Base-by-base conservation (phyloP, 2,113 vertebrate genomes). In the Coracopsis vasa region DNA sequence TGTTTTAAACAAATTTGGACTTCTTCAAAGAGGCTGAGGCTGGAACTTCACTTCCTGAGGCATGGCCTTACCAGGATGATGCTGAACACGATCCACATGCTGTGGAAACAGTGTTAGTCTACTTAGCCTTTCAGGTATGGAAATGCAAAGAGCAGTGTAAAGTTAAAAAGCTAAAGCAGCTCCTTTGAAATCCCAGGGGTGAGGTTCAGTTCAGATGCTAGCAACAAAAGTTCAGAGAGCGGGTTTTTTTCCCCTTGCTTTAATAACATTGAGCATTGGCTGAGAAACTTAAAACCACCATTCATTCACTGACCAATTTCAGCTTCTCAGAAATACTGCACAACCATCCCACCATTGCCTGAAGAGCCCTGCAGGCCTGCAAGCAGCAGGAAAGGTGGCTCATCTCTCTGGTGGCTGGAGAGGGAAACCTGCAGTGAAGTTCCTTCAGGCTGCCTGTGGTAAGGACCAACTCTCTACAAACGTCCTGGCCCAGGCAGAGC, bases 161-260 rank as follows among this genome's bases (percentile, higher is more conserved):
- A 86, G 73, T 81, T 94, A 45, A 92, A 96, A 92, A 93, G 77
- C 69, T 61, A 27, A 72, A 89, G 65, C 74, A 95, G 50, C 5
- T 74, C 56, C 61, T 96, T 92, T 95, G 86, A 96, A 84, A 84
- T 81, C 56, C 81, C 77, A 72, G 73, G 83, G 89, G 21, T 48
- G 51, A 35, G n/a, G 17, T 56, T 91, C 69, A 75, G 77, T 70
- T 92, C 94, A 80, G 67, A 67, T 60, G 25, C 21, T 80, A 47
- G 45, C 50, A 80, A 72, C 39, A 61, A 12, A 78, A 83, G 27
- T 80, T 90, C 67, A 27, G 56, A 83, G 54, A 48, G 19, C 4
- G 1, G 33, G 25, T 84, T 90, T 88, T 86, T 42, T 31, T 5
- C 10, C 29, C 17, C 53, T 70, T 86, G 28, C n/a, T 87, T 5